Base-by-base conservation (phyloP, 2,888 invertebrate species). In the Osmoderma eremita region DNA sequence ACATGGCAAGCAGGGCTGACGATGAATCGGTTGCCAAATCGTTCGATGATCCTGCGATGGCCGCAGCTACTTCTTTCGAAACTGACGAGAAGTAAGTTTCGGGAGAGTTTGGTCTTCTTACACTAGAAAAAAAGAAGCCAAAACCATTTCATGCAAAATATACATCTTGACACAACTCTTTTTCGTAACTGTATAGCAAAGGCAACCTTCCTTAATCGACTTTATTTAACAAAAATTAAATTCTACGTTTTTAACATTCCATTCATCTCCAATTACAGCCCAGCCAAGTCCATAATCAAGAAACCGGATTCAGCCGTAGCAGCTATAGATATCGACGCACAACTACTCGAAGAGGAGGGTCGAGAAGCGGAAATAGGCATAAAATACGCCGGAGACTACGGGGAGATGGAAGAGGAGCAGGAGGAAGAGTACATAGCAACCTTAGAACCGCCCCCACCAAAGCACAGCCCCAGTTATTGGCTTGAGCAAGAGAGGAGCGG, bases 401-500 rank as follows among this genome's bases (percentile, higher is more conserved):
- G 63, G n/a, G 50, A 39, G 3, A 50, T 24, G 5, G 53, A 42
- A 18, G 17, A 20, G 2, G 64, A 61, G 41, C 51, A 66, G 17
- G 66, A 49, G 12, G 63, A 66, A 15, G 58, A 49, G 13, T n/a
- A 41, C n/a, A 61, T 61, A 30, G 67, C n/a, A 8, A 41, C 54
- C 17, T n/a, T 24, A 2, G 51, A 61, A 30, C 17, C 38, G 20
- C 24, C 50, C 13, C 41, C 10, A 24, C 41, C 22, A 4, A 74
- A 72, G 30, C 71, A 71, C 49, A 72, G 71, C 17, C 45, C 66
- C 6, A 66, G 69, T 1, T 80, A 76, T 65, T 81, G 80, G 80
- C 65, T 72, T 3, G 73, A 73, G 12, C 72, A 76, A 48, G 77
- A 77, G 53, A 75, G 77, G 63, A 51, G 73, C 4, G 82, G 81